These are phyloP conservation scores for Elegia similella DNA, from an alignment of 2,888 invertebrate species.

Conservation along the genomic window DNA sequence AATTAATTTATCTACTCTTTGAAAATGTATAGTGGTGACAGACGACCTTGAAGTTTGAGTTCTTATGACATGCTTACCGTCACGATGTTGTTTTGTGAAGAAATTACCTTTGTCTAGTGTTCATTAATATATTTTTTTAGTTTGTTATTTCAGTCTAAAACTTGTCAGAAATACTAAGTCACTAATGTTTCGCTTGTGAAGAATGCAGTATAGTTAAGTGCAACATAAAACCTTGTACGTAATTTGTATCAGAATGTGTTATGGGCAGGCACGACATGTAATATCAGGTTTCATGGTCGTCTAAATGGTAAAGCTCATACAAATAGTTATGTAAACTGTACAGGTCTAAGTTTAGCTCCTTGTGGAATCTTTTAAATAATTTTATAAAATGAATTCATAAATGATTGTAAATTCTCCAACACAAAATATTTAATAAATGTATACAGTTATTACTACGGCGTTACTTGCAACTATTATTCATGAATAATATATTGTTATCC, in stretches of 20 bases:
- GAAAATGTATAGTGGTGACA: background rate
- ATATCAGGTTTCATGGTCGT: too few relatives aligned
- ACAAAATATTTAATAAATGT: background rate
- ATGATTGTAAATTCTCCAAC: background rate
- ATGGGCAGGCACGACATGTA: too few relatives aligned
- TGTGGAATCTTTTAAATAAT: background rate
- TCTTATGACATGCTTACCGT: background rate
- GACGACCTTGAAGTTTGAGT: background rate
- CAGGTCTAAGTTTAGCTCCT: background rate
- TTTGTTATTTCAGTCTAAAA: background rate
- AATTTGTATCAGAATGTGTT: too few relatives aligned
- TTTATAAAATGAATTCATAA: background rate
- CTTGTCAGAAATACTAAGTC: background rate
- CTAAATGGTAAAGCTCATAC: too few relatives aligned
- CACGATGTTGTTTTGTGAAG: background rate
- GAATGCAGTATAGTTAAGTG: background rate
- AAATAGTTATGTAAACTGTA: background rate
- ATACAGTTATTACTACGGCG: too few relatives aligned
- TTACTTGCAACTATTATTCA: background rate
- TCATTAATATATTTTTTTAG: background rate
- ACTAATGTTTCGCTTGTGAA: background rate
- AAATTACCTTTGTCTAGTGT: background rate
- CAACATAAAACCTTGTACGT: background rate
- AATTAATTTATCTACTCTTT: too few relatives aligned
- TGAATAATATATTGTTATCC: background rate